Evolutionary conservation across 1,140 invertebrate genomes (phyloP), one percentile per base, ranked within the genome.

Genomic region (Meloidogyne floridensis): DNA sequence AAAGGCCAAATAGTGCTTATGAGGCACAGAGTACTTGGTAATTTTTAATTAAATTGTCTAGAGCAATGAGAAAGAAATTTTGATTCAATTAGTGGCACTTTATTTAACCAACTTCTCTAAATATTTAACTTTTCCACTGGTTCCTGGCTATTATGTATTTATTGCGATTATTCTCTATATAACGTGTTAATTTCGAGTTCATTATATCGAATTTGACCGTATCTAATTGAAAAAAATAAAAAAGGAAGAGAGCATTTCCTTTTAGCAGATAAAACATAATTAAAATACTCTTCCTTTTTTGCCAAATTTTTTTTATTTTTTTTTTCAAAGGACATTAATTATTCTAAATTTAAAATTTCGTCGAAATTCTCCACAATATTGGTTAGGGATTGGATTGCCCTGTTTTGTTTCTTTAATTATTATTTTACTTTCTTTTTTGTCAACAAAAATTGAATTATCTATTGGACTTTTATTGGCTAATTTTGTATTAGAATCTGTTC

Each of bases 401-500:
- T 75, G 54, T n/a, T 76, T 87, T 77, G 54, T 84, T 56, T 75
- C 43, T 59, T 71, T 51, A 18, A 15, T 86, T 15, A 79, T 86
- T 71, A 86, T 86, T 77, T 20, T 83, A 2, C 70, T 85, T 18
- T 84, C 85, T n/a, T 87, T 86, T 56, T 42, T 86, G 18, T 65
- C 77, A 51, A 43, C 43, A 11, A 78, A 74, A 32, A 51, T 81
- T 10, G 86, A 87, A 54, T 84, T 87, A 42, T 59, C 83, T 15
- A 74, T 87, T 18, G 69, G 72, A 20, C 53, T 86, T 53, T 47
- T 85, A 69, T 70, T 86, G 13, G 43, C 71, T 47, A 86, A 86
- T 77, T 83, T 86, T 43, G 86, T 86, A 70, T 69, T 86, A 5
- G 84, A 87, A 76, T 71, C 47, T 43, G 77, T 86, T 65, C 87